phyloP scores from a whole-genome alignment of 2,797 vertebrate species.

The Carcharodon carcharias region DNA sequence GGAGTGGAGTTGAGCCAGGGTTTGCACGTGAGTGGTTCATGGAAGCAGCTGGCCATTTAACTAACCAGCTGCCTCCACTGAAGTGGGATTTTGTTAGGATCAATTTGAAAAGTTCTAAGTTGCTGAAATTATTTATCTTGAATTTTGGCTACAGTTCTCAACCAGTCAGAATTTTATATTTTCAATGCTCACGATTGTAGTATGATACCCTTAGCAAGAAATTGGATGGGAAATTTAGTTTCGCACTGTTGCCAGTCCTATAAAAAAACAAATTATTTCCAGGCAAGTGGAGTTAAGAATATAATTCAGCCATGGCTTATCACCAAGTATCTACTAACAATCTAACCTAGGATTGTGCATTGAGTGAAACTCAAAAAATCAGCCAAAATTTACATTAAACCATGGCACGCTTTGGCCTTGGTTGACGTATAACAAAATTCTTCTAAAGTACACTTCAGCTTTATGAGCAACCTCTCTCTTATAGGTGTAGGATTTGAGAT shows the following conservation, averaged over 20 bases:
- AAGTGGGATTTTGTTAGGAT: background rate
- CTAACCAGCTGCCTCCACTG: too few relatives aligned
- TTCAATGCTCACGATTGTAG: background rate
- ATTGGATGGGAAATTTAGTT: background rate
- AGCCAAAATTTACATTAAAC: background rate
- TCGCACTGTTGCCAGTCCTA: background rate
- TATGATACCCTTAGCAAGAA: background rate
- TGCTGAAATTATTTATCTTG: background rate
- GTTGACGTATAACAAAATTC: background rate
- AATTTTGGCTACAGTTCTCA: background rate
- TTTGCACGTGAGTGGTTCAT: too few relatives aligned
- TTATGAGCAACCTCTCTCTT: background rate
- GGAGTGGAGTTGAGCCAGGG: too few relatives aligned
- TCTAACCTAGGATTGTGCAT: background rate
- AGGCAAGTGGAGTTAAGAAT: background rate
- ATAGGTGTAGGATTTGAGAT: background rate
- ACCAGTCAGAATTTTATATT: background rate
- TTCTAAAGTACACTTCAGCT: background rate
- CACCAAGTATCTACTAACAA: background rate
- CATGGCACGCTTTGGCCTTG: background rate
- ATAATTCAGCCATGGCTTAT: background rate
- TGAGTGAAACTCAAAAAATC: background rate
- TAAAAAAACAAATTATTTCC: background rate
- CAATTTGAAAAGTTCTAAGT: background rate
- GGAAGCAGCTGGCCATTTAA: too few relatives aligned